Evolutionary conservation across 2,113 vertebrate species (phyloP), one percentile per base, ranked within the genome.

Genomic region (Erythrocercus mccallii): DNA sequence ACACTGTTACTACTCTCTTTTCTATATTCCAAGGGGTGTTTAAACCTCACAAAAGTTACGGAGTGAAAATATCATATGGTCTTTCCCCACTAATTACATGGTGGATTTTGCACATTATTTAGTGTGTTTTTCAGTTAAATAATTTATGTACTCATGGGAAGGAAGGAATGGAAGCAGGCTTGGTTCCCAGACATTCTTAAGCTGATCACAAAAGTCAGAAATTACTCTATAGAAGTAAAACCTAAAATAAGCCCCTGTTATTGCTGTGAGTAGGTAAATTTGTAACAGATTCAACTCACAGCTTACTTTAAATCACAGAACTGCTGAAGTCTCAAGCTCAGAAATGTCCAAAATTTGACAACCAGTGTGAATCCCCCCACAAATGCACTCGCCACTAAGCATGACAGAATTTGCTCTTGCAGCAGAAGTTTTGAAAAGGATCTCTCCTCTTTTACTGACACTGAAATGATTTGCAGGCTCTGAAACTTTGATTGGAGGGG

Each of bases 31-130:
- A 81, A 81, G 72, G 80, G 76, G 31, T 92, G 86, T 93, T 90
- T 93, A 95, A 96, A 69, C 78, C 84, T 91, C 85, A 78, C 42
- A 78, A 28, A 51, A 94, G 28, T 78, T 70, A 78, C 0, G 0
- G 64, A 93, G 72, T 11, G 92, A 95, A 94, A 96, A 95, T 84
- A 96, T 95, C 94, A 91, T 94, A 91, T 89, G 90, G 90, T 91
- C 54, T 83, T 88, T 86, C 86, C 88, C 68, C 83, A 74, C 86
- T 88, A 91, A 93, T 91, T 92, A 73, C 53, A 79, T 61, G 69
- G 70, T 1, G 33, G 19, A 70, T 90, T 92, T 92, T 90, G 33
- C 80, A 86, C 66, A 42, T 65, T 85, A 66, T 87, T 91, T 64
- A 71, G 54, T 7, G 33, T 62, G 66, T 65, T 85, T 92, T 66